Evolutionary conservation across 1,140 invertebrate species (phyloP).

Genomic region (Brevipalpus yothersi): DNA sequence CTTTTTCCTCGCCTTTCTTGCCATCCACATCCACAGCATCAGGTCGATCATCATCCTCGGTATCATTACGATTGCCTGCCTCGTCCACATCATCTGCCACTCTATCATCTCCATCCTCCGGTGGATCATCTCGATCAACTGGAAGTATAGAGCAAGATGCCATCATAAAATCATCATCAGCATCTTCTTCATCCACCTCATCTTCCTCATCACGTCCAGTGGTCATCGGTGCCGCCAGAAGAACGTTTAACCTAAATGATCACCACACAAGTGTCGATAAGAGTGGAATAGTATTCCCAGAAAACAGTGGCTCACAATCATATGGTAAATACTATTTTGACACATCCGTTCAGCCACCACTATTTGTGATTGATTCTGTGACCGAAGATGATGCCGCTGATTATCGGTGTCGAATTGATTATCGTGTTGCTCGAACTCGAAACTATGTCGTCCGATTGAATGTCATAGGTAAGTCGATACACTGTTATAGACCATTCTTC

Average conservation of each 20-base stretch:
- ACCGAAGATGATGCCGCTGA: conserved; percentile 45
- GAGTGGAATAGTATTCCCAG: conserved; percentile 14
- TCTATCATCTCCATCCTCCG: no score
- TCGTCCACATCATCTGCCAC: no score
- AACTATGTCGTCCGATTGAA: conserved; percentile 12
- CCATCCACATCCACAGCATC: no score
- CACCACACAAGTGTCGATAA: conserved; percentile 11
- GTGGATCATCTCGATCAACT: background rate
- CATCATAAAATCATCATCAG: conserved; percentile 3
- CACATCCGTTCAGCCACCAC: conserved; percentile 22
- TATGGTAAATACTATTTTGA: conserved; percentile 10
- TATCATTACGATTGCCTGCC: no score
- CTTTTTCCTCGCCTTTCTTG: no score
- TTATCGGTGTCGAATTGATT: conserved; percentile 57
- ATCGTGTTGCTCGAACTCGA: conserved; percentile 54
- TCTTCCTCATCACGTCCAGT: no score
- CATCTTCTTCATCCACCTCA: conserved; percentile 6
- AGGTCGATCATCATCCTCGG: no score
- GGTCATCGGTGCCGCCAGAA: background rate
- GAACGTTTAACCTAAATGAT: conserved; percentile 8
- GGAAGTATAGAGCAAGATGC: no score
- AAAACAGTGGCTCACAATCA: background rate
- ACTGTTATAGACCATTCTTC: background rate
- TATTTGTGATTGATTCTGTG: conserved; percentile 46
- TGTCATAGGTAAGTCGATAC: conserved; percentile 12